Percentiles rank a stretch among this genome's conserved stretches.
Evolutionary conservation across 2,113 vertebrate genomes (phyloP).

Genomic region (Porphyrio hochstetteri): DNA sequence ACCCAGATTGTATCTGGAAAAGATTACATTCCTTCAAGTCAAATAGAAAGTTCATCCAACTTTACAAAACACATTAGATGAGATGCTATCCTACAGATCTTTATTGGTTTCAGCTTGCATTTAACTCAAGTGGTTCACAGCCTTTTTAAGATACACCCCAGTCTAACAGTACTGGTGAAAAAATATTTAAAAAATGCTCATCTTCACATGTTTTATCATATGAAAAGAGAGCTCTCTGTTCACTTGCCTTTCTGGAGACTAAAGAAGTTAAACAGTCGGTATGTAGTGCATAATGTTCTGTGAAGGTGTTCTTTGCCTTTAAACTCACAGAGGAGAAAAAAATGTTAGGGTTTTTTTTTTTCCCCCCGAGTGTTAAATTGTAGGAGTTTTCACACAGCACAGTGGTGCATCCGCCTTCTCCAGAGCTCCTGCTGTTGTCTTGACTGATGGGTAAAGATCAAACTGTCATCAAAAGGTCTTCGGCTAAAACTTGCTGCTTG

Average conservation of each 20-base stretch:
- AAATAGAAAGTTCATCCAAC: slow-evolving; percentile 48
- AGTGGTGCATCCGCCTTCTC: neutral
- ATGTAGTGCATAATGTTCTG: neutral
- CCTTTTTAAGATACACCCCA: neutral
- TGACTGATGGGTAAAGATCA: neutral
- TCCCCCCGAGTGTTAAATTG: neutral
- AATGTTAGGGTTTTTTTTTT: too few species aligned
- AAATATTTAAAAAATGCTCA: neutral
- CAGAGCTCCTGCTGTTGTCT: neutral
- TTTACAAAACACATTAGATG: slow-evolving; percentile 13
- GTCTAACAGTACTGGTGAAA: neutral
- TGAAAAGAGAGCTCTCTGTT: neutral
- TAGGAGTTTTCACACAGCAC: neutral
- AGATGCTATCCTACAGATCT: slow-evolving; percentile 15
- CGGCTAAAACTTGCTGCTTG: neutral
- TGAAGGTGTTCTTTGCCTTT: neutral
- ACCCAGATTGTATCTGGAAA: slow-evolving; percentile 54
- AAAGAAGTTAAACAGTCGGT: neutral
- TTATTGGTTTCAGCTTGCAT: slow-evolving; percentile 45
- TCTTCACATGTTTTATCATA: neutral
- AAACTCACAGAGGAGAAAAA: neutral
- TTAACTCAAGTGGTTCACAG: neutral
- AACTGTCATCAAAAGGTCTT: neutral
- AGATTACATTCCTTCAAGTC: slow-evolving; percentile 35
- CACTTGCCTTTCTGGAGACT: neutral